These are phyloP conservation scores for Tyrannus savana DNA, from an alignment of 2,113 vertebrate genomes.

Conservation along the genomic window DNA sequence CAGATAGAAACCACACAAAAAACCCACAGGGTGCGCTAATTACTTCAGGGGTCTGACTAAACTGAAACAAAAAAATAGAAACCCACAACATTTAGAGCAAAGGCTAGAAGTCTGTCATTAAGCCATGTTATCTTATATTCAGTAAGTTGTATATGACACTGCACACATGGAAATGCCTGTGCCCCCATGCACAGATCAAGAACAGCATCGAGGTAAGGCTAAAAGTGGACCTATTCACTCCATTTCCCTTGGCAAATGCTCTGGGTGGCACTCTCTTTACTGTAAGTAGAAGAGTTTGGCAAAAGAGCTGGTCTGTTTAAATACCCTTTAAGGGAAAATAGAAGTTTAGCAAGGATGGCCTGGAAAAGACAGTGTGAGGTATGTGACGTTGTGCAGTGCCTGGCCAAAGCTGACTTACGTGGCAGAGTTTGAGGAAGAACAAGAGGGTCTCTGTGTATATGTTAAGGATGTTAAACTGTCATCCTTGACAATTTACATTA, in stretches of 20 bases:
- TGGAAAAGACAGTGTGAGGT: neutral
- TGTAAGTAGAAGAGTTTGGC: neutral
- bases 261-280: neutral
- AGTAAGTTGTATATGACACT: neutral
- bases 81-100: slow-evolving; percentile 35
- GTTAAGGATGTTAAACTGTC: neutral
- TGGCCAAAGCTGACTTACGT: fast-evolving
- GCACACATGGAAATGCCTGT: neutral
- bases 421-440: neutral
- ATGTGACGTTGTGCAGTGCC: neutral
- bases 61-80: slow-evolving; percentile 34
- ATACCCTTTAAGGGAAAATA: neutral
- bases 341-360: neutral
- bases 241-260: neutral
- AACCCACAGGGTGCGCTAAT: neutral
- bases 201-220: neutral
- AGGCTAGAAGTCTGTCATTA: slow-evolving; percentile 36
- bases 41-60: slow-evolving; percentile 53
- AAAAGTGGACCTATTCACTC: neutral
- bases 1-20: slow-evolving; percentile 61
- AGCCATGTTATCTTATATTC: neutral
- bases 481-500: slow-evolving; percentile 7
- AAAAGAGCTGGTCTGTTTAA: neutral
- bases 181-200: neutral
- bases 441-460: slow-evolving; percentile 5